A percentile compares a stretch with the other conserved stretches of the same genome.
Evolutionary conservation across 2,113 vertebrate genomes (phyloP).

Genomic region (Lycaon pictus): DNA sequence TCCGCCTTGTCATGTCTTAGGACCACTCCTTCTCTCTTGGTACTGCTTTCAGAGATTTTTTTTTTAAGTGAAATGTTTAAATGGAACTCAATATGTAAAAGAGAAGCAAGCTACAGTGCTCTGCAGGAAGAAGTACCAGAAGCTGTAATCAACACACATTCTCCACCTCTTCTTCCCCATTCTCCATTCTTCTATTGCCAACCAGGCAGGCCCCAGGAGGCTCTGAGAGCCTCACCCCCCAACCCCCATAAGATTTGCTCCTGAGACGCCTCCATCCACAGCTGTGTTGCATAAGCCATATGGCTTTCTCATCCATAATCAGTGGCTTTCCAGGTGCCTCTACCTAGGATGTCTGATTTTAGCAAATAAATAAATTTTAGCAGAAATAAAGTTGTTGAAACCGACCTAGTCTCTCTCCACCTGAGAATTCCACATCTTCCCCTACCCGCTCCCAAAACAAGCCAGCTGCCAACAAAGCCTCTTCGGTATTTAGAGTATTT

Average conservation of each 20-base stretch:
- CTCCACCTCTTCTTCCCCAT: not conserved
- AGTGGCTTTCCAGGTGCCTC: not conserved
- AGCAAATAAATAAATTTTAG: not conserved
- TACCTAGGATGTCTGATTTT: not conserved
- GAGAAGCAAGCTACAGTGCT: not conserved
- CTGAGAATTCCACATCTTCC: not conserved
- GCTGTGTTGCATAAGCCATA: fast-evolving
- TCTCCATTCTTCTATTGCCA: not conserved
- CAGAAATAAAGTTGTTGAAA: not conserved
- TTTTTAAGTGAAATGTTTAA: not conserved
- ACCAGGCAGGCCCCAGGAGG: not conserved
- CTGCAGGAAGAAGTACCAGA: not conserved
- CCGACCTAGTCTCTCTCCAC: not conserved
- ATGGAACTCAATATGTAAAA: not conserved
- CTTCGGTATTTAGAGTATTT: not conserved
- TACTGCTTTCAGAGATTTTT: not conserved
- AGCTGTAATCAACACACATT: not conserved
- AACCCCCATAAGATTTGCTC: not conserved
- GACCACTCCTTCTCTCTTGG: not conserved
- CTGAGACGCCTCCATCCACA: not conserved
- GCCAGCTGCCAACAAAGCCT: not conserved
- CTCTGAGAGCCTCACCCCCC: not conserved
- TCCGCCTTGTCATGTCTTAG: not conserved
- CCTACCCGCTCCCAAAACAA: not conserved
- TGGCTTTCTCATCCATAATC: not conserved